These are phyloP conservation scores for Sarcophaga bullata DNA, from an alignment of 1,140 invertebrate genomes.

Conservation along the genomic window DNA sequence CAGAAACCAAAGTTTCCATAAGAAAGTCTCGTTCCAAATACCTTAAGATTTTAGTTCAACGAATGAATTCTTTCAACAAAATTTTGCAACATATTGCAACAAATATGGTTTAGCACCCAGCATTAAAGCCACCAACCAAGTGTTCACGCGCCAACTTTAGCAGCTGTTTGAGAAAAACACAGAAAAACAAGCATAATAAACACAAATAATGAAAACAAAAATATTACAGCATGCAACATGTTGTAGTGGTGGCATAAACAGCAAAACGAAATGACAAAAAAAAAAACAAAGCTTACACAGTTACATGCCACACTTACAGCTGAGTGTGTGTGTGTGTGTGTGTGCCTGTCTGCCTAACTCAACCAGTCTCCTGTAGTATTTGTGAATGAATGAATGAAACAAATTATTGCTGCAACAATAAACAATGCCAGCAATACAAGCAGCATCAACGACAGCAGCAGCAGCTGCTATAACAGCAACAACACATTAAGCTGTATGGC, in stretches of 20 bases:
- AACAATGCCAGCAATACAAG: background rate
- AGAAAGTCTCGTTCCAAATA: no score
- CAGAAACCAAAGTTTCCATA: no score
- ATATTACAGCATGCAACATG: conserved; percentile 35
- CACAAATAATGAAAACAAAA: background rate
- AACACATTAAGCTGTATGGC: no score
- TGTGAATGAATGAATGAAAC: conserved; percentile 9
- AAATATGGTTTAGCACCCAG: no score
- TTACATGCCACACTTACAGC: no score
- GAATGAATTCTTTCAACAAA: no score
- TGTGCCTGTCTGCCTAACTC: no score
- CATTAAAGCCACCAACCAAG: background rate
- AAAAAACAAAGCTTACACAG: no score
- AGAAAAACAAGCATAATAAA: background rate
- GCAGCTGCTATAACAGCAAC: background rate
- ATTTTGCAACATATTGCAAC: no score
- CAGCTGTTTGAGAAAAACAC: conserved; percentile 8
- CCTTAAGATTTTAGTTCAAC: no score
- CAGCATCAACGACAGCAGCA: background rate
- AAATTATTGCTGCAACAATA: background rate
- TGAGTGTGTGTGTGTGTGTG: no score
- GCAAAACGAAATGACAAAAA: no score
- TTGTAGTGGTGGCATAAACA: conserved; percentile 32
- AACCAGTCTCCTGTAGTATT: background rate
- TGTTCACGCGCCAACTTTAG: conserved; percentile 37